phyloP scores from a whole-genome alignment of 2,113 vertebrate species.

The Passer domesticus region DNA sequence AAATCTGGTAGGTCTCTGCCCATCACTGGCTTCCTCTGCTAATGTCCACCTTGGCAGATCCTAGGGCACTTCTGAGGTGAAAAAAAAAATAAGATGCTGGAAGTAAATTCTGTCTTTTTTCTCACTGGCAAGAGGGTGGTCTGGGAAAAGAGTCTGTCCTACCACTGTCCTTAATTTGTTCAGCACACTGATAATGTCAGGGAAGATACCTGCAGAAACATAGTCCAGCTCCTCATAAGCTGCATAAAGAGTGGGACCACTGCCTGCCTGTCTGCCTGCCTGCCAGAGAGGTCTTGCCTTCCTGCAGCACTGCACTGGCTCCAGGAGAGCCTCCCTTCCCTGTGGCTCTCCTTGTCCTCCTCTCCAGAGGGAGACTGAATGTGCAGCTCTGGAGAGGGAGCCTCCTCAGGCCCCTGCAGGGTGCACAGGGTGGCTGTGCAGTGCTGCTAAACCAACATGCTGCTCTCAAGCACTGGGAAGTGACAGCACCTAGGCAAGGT shows the following conservation, averaged over 20 bases:
- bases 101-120: not conserved
- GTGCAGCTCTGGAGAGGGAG: not conserved
- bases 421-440: not conserved
- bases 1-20: not conserved
- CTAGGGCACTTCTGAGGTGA: not conserved
- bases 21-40: not conserved
- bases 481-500: not conserved
- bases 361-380: not conserved
- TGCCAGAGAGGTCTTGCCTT: not conserved
- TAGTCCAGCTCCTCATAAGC: not conserved
- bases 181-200: not conserved
- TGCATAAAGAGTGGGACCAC: not conserved
- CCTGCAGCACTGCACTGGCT: accelerated
- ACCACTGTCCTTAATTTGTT: not conserved
- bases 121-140: not conserved
- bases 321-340: not conserved
- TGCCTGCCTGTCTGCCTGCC: not conserved
- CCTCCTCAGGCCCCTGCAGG: not conserved
- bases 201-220: not conserved
- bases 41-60: not conserved
- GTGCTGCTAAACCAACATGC: not conserved
- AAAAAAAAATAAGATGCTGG: not conserved
- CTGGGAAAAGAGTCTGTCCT: not conserved
- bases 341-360: not conserved
- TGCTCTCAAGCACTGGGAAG: not conserved